Evolutionary conservation across 2,888 invertebrate species (phyloP).

Genomic region (Conomelus anceps): DNA sequence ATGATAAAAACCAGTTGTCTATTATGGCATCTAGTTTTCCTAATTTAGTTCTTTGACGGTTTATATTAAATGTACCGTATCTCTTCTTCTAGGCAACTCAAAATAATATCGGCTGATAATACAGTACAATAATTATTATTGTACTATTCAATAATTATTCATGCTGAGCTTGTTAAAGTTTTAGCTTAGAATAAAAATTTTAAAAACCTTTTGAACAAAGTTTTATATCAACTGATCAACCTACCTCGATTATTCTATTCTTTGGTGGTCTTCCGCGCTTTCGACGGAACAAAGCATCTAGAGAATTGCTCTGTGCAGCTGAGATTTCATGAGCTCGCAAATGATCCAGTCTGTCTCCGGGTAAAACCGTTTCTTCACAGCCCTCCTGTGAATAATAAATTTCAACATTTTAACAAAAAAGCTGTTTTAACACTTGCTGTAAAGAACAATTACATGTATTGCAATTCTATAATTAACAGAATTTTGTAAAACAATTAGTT

Average conservation of each 20-base stretch:
- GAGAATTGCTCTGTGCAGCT: constrained; percentile 62
- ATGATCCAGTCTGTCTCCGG: constrained; percentile 35
- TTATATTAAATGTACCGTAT: too few relatives aligned
- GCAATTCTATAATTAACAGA: too few relatives aligned
- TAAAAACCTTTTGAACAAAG: background rate
- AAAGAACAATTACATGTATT: too few relatives aligned
- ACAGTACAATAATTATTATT: too few relatives aligned
- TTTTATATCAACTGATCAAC: constrained; percentile 21
- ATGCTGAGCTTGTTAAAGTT: background rate
- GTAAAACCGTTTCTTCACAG: constrained; percentile 35
- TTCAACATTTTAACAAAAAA: background rate
- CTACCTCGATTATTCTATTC: constrained; percentile 77
- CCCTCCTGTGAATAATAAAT: constrained; percentile 32
- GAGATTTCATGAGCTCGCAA: constrained; percentile 36
- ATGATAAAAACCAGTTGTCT: too few relatives aligned
- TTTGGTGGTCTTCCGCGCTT: constrained; percentile 95
- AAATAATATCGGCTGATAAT: too few relatives aligned
- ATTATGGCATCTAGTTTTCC: too few relatives aligned
- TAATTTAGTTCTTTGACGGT: too few relatives aligned
- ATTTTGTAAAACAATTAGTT: too few relatives aligned
- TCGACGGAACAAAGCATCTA: constrained; percentile 87
- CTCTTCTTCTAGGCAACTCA: too few relatives aligned
- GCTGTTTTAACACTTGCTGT: too few relatives aligned
- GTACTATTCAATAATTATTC: background rate
- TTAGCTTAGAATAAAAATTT: background rate